phyloP scores from a whole-genome alignment of 2,888 invertebrate species.

The Heliconius cydno region DNA sequence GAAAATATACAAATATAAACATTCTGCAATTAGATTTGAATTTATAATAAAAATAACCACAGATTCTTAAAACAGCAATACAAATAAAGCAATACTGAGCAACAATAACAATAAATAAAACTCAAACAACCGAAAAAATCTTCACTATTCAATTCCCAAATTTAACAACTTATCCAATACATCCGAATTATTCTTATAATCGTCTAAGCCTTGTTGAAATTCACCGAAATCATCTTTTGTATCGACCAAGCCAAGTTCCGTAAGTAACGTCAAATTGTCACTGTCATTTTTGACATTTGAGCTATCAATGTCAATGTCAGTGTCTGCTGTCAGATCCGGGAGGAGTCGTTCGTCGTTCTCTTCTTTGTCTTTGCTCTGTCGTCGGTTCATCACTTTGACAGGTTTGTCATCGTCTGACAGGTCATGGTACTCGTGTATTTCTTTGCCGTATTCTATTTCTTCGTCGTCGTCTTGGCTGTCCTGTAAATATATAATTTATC shows the following conservation, averaged over 20 bases:
- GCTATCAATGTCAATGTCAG: conserved; percentile 62
- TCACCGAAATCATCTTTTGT: conserved; percentile 75
- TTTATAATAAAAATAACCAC: too few species aligned
- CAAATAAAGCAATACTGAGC: too few species aligned
- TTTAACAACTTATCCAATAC: conserved; percentile 76
- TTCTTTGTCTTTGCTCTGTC: conserved; percentile 69
- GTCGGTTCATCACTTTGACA: conserved; percentile 65
- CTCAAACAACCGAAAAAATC: too few species aligned
- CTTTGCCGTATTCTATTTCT: conserved; percentile 78
- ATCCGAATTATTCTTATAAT: conserved; percentile 59
- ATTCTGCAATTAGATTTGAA: too few species aligned
- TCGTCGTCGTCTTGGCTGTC: conserved; percentile 83
- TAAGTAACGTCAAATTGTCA: conserved; percentile 73
- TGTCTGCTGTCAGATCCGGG: conserved; percentile 70
- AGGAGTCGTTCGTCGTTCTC: conserved; percentile 70
- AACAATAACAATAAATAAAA: too few species aligned
- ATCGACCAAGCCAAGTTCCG: conserved; percentile 84
- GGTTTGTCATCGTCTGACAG: conserved; percentile 71
- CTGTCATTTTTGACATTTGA: conserved; percentile 42
- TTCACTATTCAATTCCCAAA: conserved; percentile 64
- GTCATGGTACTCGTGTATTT: conserved; percentile 78
- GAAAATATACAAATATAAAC: too few species aligned
- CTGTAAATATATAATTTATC: conserved; percentile 52
- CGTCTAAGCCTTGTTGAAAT: conserved; percentile 74
- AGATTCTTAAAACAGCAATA: too few species aligned